Base-by-base conservation (phyloP, 2,113 vertebrate species). In the Cyprinodon variegatus region DNA sequence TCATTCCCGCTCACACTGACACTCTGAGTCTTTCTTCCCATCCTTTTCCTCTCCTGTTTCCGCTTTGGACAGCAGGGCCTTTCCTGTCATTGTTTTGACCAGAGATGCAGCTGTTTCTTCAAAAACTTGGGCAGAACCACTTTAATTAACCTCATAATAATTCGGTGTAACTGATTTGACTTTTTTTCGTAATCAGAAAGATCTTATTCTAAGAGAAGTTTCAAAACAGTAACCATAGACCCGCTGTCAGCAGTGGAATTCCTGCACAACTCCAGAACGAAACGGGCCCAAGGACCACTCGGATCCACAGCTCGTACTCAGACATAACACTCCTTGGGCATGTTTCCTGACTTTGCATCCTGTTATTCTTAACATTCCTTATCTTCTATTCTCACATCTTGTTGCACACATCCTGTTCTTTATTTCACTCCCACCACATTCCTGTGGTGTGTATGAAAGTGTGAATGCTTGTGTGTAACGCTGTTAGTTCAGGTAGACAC, bases 81-180 rank as follows among this genome's bases (percentile, higher is more conserved):
- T 92, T 95, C 93, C 93, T 92, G 87, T 76, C 81, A 91, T 93
- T 94, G 93, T 93, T 88, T 80, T 38, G 71, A 70, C 65, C n/a
- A 43, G 67, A 29, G 65, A 64, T 70, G 14, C 68, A 72, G 65
- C 67, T 64, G 63, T 75, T 37, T 70, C 57, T 50, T 10, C 71
- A 65, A 29, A 41, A n/a, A 48, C 60, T 60, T 43, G 2, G 74
- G 65, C 68, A 72, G 39, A 84, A 76, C 13, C 48, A 13, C 9
- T 57, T 59, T 60, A 53, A 65, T 61, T 53, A 46, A 71, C 40
- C 11, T 50, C 8, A 45, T 17, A 50, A 12, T 53, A 72, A 37
- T 68, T 46, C 29, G 40, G 4, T 15, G 39, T 20, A 39, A 61
- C 65, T 50, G 60, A 37, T 11, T 43, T 67, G 66, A 11, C 11